Evolutionary conservation across 2,888 invertebrate species (phyloP).

Genomic region (Plebejus argus): DNA sequence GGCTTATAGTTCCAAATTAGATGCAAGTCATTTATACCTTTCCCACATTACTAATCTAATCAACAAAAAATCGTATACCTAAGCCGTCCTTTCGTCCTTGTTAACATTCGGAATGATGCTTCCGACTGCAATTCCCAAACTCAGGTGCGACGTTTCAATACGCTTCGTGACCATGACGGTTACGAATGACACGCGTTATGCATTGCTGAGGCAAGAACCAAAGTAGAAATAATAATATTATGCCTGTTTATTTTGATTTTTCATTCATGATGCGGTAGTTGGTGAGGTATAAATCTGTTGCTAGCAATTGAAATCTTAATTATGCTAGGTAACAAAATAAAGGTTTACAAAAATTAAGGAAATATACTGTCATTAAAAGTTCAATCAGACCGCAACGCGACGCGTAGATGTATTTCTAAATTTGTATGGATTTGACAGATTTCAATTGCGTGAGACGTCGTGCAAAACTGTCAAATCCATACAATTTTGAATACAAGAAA

Average conservation of each 20-base stretch:
- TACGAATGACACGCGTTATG: slow-evolving; percentile 62
- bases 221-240: not conserved
- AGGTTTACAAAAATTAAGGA: too few species aligned
- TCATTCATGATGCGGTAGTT: too few species aligned
- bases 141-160: slow-evolving; percentile 75
- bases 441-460: too few species aligned
- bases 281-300: too few species aligned
- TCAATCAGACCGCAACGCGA: too few species aligned
- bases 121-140: slow-evolving; percentile 68
- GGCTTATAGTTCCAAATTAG: not conserved
- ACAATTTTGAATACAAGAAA: too few species aligned
- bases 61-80: slow-evolving; percentile 10
- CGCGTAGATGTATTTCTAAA: too few species aligned
- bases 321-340: too few species aligned
- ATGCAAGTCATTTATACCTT: slow-evolving; percentile 1
- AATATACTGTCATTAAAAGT: too few species aligned
- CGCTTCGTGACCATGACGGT: slow-evolving; percentile 74
- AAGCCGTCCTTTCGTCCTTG: not conserved
- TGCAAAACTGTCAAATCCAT: too few species aligned
- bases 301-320: too few species aligned
- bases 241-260: not conserved
- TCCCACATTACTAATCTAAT: slow-evolving; percentile 15
- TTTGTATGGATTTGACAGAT: too few species aligned
- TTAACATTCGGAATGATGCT: slow-evolving; percentile 46
- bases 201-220: slow-evolving; percentile 36